phyloP scores from a whole-genome alignment of 2,113 vertebrate genomes.

The Anser cygnoides region DNA sequence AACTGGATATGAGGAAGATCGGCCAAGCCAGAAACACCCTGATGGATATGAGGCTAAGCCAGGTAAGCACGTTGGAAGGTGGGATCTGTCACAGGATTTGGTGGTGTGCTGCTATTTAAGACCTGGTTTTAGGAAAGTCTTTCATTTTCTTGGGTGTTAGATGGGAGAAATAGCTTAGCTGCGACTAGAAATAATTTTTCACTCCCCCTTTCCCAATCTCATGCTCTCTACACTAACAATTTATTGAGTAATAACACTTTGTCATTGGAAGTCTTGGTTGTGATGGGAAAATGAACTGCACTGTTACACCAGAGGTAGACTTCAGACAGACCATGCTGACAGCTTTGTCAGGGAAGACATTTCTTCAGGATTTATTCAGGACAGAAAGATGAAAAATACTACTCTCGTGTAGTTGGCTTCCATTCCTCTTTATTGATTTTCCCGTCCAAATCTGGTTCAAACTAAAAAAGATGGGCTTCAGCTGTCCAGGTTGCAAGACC shows the following conservation, averaged over 20 bases:
- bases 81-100: background rate
- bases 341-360: background rate
- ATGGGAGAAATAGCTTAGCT: background rate
- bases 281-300: background rate
- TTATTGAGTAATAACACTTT: background rate
- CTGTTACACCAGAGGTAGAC: background rate
- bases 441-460: background rate
- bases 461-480: background rate
- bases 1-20: constrained; percentile 99
- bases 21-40: constrained; percentile 97
- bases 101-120: background rate
- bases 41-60: constrained; percentile 99
- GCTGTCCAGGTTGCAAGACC: background rate
- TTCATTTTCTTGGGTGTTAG: background rate
- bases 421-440: background rate
- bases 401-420: background rate
- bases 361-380: background rate
- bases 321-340: background rate
- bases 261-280: background rate
- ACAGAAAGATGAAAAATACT: background rate
- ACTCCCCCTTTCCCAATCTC: background rate
- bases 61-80: constrained; percentile 76
- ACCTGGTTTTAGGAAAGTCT: background rate
- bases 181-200: background rate
- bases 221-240: background rate